Evolutionary conservation across 2,888 invertebrate species (phyloP), one percentile per base, ranked within the genome.

Genomic region (Hyles lineata): DNA sequence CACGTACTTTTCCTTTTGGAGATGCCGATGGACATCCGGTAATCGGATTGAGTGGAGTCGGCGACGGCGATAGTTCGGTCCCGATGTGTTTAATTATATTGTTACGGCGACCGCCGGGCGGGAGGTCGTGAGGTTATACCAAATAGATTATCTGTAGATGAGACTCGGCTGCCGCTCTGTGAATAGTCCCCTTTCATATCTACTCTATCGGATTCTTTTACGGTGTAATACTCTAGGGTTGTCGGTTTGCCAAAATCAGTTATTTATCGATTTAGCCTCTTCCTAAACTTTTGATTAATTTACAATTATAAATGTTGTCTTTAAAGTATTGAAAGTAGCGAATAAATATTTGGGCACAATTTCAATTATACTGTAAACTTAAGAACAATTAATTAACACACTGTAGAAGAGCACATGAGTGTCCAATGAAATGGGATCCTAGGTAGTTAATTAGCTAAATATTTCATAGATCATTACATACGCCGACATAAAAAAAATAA

Each of bases 61-160:
- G 73, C 80, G 83, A 81, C 75, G 77, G 80, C 81, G 83, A 85
- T 85, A 83, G 81, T 79, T 79, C 77, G 86, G 82, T 78, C 78
- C 78, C 86, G 90, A 92, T 92, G 91, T 89, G 91, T 94, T 93
- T 94, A 94, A 94, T 94, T 93, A 94, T 94, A 94, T 94, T 93
- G 94, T 94, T 92, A 92, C 90, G 87, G 83, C 88, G 88, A 85
- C 87, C 85, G 85, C 83, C 85, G 79, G 76, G 82, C 84, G 84
- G 86, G 90, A 90, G 94, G 94, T 94, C 94, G 94, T 90, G 93
- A 90, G 94, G 94, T 94, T 92, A 93, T 85, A 91, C 90, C 89
- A 93, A 93, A 93, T 92, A 94, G 93, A 94, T 94, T 93, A 94
- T 94, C 94, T 92, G 82, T 87, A 88, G 90, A 90, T 87, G 89